Evolutionary conservation across 2,113 vertebrate genomes (phyloP).

Genomic region (Hemichromis elongatus): DNA sequence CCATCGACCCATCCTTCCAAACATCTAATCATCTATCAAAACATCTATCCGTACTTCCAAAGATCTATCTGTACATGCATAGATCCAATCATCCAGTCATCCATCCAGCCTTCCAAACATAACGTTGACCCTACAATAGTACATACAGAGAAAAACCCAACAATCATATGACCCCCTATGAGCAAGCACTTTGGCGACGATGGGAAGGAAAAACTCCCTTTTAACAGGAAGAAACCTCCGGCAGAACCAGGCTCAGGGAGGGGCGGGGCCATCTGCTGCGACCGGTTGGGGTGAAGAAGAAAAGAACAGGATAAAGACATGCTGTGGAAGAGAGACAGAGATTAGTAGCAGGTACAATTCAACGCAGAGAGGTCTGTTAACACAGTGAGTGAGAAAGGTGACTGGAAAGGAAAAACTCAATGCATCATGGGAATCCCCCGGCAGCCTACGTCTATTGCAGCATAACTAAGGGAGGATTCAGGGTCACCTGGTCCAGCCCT

Average conservation of each 20-base stretch:
- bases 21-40: too few species aligned
- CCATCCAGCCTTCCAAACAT: not conserved
- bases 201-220: not conserved
- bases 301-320: not conserved
- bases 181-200: not conserved
- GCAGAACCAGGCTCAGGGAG: not conserved
- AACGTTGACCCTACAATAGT: rapidly evolving
- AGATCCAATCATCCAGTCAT: too few species aligned
- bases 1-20: too few species aligned
- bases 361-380: rapidly evolving
- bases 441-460: rapidly evolving
- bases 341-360: rapidly evolving
- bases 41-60: too few species aligned
- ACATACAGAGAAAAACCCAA: not conserved
- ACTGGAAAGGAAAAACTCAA: too few species aligned
- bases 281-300: not conserved
- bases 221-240: not conserved
- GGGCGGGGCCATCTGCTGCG: not conserved
- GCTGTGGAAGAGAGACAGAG: not conserved
- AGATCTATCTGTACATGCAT: too few species aligned
- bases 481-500: too few species aligned
- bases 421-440: too few species aligned
- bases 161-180: not conserved
- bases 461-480: too few species aligned
- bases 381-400: rapidly evolving